Percentiles rank a stretch among this genome's conserved stretches.
phyloP scores from a whole-genome alignment of 2,888 invertebrate genomes.

The Therioaphis trifolii region DNA sequence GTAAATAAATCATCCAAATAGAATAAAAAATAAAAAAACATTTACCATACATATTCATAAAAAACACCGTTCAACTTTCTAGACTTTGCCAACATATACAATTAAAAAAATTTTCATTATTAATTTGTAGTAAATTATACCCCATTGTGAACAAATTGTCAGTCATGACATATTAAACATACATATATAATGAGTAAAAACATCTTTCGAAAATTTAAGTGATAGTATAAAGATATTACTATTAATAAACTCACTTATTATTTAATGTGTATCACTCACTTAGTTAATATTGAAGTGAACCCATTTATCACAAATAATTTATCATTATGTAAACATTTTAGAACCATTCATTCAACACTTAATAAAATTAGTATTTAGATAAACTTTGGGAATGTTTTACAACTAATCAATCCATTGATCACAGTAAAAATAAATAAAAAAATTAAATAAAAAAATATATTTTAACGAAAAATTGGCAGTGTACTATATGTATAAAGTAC shows the following conservation, averaged over 20 bases:
- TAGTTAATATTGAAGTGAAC: background rate
- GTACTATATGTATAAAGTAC: slow-evolving; percentile 24
- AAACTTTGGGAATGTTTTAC: slow-evolving; percentile 53
- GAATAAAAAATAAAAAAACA: too few species aligned
- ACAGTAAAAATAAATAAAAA: slow-evolving; percentile 34
- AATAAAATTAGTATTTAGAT: slow-evolving; percentile 35
- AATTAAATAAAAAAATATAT: slow-evolving; percentile 1
- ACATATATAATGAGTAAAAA: background rate
- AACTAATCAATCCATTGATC: slow-evolving; percentile 47
- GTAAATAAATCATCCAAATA: slow-evolving; percentile 2
- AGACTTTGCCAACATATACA: background rate
- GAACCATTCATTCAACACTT: slow-evolving; percentile 34
- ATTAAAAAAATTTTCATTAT: background rate
- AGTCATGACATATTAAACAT: background rate
- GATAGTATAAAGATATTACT: too few species aligned
- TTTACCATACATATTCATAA: too few species aligned
- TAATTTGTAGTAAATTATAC: background rate
- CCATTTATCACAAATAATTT: background rate
- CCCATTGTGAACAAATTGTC: background rate
- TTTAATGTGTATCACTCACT: too few species aligned
- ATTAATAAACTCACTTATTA: too few species aligned
- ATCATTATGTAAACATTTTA: background rate
- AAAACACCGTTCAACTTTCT: too few species aligned
- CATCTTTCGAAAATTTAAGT: background rate
- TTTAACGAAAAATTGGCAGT: slow-evolving; percentile 35